Percentiles rank a stretch among this genome's conserved stretches.
These are phyloP conservation scores for Campoletis raptor DNA, from an alignment of 2,888 invertebrate genomes.

Conservation along the genomic window DNA sequence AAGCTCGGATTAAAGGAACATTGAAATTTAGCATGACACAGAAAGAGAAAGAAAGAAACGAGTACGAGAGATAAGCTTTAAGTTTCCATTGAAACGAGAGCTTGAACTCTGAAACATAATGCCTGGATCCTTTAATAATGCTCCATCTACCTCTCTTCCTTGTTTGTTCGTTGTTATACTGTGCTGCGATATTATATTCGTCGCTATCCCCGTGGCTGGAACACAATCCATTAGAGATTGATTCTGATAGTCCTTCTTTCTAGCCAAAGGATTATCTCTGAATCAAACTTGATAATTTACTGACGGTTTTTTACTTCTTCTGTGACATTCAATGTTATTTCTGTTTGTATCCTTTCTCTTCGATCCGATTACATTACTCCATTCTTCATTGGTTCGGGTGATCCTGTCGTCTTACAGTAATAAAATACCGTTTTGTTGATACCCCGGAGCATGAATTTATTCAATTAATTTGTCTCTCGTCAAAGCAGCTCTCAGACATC, in stretches of 20 bases:
- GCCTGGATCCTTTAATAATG: slow-evolving; percentile 17
- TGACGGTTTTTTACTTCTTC: slow-evolving; percentile 10
- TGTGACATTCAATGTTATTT: slow-evolving; percentile 1
- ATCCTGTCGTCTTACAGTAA: neutral
- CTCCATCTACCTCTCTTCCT: neutral
- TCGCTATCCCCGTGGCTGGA: neutral
- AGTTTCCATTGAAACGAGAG: slow-evolving; percentile 44
- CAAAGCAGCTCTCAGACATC: slow-evolving; percentile 8
- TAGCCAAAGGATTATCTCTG: neutral
- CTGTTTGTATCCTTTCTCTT: neutral
- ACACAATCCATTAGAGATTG: neutral
- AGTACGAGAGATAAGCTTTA: slow-evolving; percentile 23
- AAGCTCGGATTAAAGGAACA: slow-evolving; percentile 42
- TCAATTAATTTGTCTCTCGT: slow-evolving; percentile 12
- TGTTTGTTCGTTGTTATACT: slow-evolving; percentile 9
- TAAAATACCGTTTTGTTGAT: neutral
- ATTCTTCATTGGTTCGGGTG: slow-evolving; percentile 14
- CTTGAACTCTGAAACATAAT: slow-evolving; percentile 21
- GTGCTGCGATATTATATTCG: slow-evolving; percentile 13
- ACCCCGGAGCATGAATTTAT: slow-evolving; percentile 17
- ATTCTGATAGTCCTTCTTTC: slow-evolving; percentile 31
- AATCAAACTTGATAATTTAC: slow-evolving; percentile 13
- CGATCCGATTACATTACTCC: neutral
- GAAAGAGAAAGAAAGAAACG: neutral
- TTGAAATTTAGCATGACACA: slow-evolving; percentile 39